Conservation (phyloP, 2,797 vertebrate genomes). For the Natrix natrix region DNA sequence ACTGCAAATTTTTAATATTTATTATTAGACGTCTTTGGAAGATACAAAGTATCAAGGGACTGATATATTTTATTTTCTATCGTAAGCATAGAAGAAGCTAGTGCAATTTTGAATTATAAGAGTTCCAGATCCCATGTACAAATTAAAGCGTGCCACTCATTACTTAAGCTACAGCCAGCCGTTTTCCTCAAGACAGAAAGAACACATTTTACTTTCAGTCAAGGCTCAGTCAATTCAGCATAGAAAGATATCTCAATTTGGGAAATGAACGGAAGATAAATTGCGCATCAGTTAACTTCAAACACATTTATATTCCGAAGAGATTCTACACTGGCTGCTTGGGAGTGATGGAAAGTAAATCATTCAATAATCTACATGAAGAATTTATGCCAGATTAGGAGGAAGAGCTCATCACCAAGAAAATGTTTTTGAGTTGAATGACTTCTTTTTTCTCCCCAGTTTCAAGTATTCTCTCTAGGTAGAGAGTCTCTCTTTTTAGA, state of each 20-base stretch:
- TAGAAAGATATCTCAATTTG: not conserved
- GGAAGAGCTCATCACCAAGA: not conserved
- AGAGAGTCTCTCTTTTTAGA: not conserved
- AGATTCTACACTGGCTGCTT: not conserved
- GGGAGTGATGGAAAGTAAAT: not conserved
- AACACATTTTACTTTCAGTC: not conserved
- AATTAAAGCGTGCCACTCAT: not conserved
- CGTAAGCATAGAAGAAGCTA: slow-evolving; percentile 49
- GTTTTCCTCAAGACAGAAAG: not conserved
- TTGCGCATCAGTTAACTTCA: not conserved
- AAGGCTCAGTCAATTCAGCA: not conserved
- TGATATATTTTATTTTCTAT: slow-evolving; percentile 55
- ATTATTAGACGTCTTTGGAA: slow-evolving; percentile 66
- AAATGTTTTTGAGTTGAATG: not conserved
- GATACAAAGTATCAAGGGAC: slow-evolving; percentile 65
- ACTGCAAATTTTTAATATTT: slow-evolving; percentile 69
- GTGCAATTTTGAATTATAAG: slow-evolving; percentile 45
- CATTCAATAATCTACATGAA: slow-evolving; percentile 10
- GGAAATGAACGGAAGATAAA: not conserved
- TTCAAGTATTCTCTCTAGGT: not conserved
- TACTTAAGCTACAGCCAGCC: not conserved
- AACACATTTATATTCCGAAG: not conserved
- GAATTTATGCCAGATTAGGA: not conserved
- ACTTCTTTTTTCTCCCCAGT: not conserved
- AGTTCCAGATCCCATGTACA: slow-evolving; percentile 29